Percentiles rank a stretch among this genome's conserved stretches.
Evolutionary conservation across 2,888 invertebrate genomes (phyloP).

Genomic region (Rhabditoides inermis): DNA sequence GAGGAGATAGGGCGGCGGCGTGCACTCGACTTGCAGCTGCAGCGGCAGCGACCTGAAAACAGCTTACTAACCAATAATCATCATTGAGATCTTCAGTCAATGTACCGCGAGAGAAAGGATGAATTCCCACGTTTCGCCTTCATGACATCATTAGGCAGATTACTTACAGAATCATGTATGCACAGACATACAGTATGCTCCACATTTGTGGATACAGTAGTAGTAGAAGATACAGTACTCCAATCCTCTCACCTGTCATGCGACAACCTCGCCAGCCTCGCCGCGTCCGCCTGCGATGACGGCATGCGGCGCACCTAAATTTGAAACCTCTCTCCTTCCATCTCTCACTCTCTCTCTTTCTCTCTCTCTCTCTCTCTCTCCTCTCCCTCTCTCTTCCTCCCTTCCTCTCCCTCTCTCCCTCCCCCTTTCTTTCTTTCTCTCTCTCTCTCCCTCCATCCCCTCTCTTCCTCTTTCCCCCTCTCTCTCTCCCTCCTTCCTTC

Average conservation of each 20-base stretch:
- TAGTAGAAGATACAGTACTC: too few species aligned
- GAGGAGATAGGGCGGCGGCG: conserved; percentile 20
- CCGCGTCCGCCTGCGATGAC: conserved; percentile 69
- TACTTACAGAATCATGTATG: too few species aligned
- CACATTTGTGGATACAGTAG: too few species aligned
- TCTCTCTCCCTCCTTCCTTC: not conserved
- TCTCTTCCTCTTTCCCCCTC: not conserved
- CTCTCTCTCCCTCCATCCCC: not conserved
- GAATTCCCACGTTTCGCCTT: too few species aligned
- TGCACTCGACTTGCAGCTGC: conserved; percentile 11
- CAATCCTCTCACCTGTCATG: conserved; percentile 60
- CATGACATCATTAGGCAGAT: too few species aligned
- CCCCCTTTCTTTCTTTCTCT: not conserved
- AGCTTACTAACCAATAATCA: too few species aligned
- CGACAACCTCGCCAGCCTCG: conserved; percentile 80
- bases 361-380: not conserved
- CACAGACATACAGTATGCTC: too few species aligned
- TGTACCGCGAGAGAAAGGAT: too few species aligned
- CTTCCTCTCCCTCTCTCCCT: not conserved
- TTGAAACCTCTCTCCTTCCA: not conserved
- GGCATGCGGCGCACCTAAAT: conserved; percentile 55
- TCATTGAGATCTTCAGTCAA: too few species aligned
- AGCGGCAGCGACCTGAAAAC: too few species aligned
- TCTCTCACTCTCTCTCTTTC: not conserved
- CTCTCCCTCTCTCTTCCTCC: too few species aligned